These are phyloP conservation scores for Lathronympha strigana DNA, from an alignment of 2,888 invertebrate species.

Conservation along the genomic window DNA sequence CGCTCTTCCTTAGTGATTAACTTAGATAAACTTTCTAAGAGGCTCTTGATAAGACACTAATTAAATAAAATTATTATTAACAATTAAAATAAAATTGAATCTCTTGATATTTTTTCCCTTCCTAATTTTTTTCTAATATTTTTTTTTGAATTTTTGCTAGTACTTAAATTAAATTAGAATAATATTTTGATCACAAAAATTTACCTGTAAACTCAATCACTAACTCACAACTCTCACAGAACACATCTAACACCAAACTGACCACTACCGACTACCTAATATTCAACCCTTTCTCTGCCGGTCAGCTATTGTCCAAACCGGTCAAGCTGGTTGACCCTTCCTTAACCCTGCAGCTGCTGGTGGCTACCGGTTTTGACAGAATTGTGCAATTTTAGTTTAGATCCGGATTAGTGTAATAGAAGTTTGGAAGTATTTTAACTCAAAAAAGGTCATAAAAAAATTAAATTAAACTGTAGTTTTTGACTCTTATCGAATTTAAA, in stretches of 20 bases:
- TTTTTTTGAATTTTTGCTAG: too few species aligned
- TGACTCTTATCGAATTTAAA: too few species aligned
- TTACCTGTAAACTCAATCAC: slow-evolving; percentile 3
- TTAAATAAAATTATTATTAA: too few species aligned
- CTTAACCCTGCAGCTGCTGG: slow-evolving; percentile 75
- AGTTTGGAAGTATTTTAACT: slow-evolving; percentile 10
- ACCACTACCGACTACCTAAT: slow-evolving; percentile 66
- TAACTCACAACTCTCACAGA: slow-evolving; percentile 55
- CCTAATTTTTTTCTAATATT: too few species aligned
- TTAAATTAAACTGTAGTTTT: too few species aligned
- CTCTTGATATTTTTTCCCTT: too few species aligned
- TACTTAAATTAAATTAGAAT: too few species aligned
- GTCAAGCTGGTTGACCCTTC: slow-evolving; percentile 83
- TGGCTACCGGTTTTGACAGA: slow-evolving; percentile 59
- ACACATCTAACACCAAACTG: slow-evolving; percentile 67
- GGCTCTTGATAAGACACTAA: too few species aligned
- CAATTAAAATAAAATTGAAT: too few species aligned
- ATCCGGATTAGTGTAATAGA: slow-evolving; percentile 13
- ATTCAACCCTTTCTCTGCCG: slow-evolving; percentile 71
- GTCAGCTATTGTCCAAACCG: slow-evolving; percentile 69
- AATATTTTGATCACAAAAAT: neutral
- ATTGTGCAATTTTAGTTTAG: slow-evolving; percentile 47
- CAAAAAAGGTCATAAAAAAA: neutral
- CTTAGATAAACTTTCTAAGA: too few species aligned
- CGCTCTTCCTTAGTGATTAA: too few species aligned